Base-by-base conservation (phyloP, 1,140 invertebrate species). In the Musca vetustissima region DNA sequence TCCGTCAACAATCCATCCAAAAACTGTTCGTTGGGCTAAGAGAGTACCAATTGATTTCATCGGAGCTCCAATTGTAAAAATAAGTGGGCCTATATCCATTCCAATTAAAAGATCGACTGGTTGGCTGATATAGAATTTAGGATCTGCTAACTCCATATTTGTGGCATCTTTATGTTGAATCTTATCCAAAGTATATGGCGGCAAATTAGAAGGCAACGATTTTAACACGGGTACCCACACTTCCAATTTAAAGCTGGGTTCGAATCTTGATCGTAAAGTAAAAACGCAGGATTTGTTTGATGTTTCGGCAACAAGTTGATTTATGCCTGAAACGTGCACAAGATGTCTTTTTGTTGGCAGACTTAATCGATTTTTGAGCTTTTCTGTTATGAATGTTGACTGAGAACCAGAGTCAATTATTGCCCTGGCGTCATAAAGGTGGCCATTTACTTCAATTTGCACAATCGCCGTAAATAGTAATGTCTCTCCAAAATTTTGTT, bases 151-250 rank as follows among this genome's bases (percentile, higher is more conserved):
- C 28, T 28, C 28, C 28, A 28, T 28, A 28, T 28, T 28, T 8
- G 28, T 28, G 28, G 28, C 28, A 28, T 28, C 28, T 28, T 8
- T 28, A 4, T 4, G 28, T 28, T 28, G 28, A 28, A 8, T 28
- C 28, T 28, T 28, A 28, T 55, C 52, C 22, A 55, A 55, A 55
- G 21, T 55, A 19, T 55, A 8, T 9, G 21, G 52, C 21, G 52
- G 52, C 22, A 55, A 55, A 55, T 55, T 55, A 55, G 52, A 55
- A 22, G 52, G 52, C 13, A 55, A 22, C 19, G 52, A 22, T 14
- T 55, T 55, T 22, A 22, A 21, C 19, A 22, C 21, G 21, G 21
- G 52, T 24, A 13, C 19, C 21, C 52, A 22, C 1, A 55, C 21
- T 55, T 22, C 19, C 13, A 55, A 22, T 22, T 55, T 55, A 14